These are phyloP conservation scores for Hyaena hyaena DNA, from an alignment of 2,113 vertebrate genomes.

Conservation along the genomic window DNA sequence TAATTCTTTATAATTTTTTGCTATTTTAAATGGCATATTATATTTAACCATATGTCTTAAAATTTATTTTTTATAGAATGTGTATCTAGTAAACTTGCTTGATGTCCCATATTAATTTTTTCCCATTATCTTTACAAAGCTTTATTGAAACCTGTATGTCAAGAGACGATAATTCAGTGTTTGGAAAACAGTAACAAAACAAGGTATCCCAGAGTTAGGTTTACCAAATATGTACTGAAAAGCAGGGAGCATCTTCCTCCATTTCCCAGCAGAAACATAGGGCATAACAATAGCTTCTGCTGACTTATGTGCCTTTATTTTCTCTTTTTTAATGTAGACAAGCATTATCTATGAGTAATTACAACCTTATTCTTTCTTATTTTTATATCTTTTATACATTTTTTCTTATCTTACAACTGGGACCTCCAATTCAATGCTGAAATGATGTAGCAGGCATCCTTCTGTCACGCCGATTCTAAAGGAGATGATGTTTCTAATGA, in stretches of 20 bases:
- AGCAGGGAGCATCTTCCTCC: neutral
- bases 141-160: constrained; percentile 83
- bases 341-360: neutral
- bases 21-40: neutral
- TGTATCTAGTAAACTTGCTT: neutral
- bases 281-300: neutral
- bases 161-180: constrained; percentile 71
- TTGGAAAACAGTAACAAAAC: constrained; percentile 74
- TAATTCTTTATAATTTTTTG: neutral
- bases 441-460: neutral
- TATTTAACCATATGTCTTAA: neutral
- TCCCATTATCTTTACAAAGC: constrained; percentile 70
- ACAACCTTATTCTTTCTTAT: neutral
- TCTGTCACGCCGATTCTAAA: neutral
- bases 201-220: neutral
- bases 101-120: neutral
- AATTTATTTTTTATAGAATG: neutral
- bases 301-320: neutral
- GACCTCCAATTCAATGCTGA: neutral
- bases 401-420: neutral
- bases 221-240: neutral
- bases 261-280: neutral
- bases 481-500: neutral
- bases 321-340: neutral
- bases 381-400: neutral